Evolutionary conservation across 30 jellyfish, hydroid and myxozoan species (phyloP).

Genomic region (Hydractinia symbiolongicarpus): DNA sequence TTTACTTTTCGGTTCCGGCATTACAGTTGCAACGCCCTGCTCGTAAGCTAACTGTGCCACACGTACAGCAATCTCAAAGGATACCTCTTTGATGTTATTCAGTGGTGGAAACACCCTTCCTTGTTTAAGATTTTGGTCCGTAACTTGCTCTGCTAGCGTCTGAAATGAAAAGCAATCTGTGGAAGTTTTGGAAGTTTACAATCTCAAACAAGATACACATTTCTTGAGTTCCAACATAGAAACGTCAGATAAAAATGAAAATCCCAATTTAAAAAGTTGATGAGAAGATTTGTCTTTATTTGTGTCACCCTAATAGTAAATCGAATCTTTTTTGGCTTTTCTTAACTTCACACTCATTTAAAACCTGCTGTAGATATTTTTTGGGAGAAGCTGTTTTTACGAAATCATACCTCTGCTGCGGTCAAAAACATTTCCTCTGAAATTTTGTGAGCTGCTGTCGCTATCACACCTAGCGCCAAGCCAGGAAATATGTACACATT

Average conservation of each 20-base stretch:
- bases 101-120: slow-evolving; percentile 91
- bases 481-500: slow-evolving; percentile 95
- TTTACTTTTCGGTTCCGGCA: slow-evolving; percentile 71
- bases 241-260: background rate
- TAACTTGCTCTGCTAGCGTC: slow-evolving; percentile 84
- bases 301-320: background rate
- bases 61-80: slow-evolving; percentile 64
- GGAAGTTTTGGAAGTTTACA: background rate
- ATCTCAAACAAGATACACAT: background rate
- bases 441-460: slow-evolving; percentile 55
- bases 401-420: slow-evolving; percentile 79
- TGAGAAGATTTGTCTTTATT: background rate
- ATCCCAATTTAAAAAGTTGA: background rate
- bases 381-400: background rate
- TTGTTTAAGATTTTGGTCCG: slow-evolving; percentile 49
- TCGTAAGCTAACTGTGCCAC: slow-evolving; percentile 74
- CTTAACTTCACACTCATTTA: background rate
- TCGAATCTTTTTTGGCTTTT: background rate
- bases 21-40: slow-evolving; percentile 67
- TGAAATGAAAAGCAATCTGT: slow-evolving; percentile 1
- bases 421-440: slow-evolving; percentile 86
- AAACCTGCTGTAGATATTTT: background rate
- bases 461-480: slow-evolving; percentile 87
- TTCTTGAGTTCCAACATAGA: background rate
- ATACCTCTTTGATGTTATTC: slow-evolving; percentile 63